A percentile compares a stretch with the other conserved stretches of the same genome.
Evolutionary conservation across 37 sponge, comb jelly and placozoan genomes (phyloP).

Genomic region (Diacarnus erythraeanus): DNA sequence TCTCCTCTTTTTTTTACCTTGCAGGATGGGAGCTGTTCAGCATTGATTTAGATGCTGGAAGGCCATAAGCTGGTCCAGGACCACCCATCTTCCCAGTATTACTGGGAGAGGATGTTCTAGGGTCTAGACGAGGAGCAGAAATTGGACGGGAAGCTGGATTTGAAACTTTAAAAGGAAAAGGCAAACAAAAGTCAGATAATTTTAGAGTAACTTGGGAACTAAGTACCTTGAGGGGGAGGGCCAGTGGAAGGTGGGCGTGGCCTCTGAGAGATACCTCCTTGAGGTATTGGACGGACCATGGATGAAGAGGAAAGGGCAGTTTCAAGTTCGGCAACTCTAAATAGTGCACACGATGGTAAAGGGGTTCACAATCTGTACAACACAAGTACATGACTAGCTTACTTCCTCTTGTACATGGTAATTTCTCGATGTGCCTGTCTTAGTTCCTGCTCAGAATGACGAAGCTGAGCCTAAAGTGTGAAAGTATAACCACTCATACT

Average conservation of each 20-base stretch:
- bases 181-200: background rate
- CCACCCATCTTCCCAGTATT: background rate
- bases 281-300: slow-evolving; percentile 20
- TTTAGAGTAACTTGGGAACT: background rate
- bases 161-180: background rate
- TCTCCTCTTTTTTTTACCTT: no score
- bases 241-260: slow-evolving; percentile 39
- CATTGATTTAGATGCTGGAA: no score
- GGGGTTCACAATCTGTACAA: background rate
- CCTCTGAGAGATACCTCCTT: background rate
- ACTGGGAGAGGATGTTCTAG: slow-evolving; percentile 2
- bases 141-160: background rate
- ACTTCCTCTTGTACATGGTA: slow-evolving; percentile 21
- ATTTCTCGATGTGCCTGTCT: slow-evolving; percentile 57
- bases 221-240: slow-evolving; percentile 7
- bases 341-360: background rate
- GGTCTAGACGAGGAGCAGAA: slow-evolving; percentile 23
- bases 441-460: slow-evolving; percentile 69
- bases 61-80: no score
- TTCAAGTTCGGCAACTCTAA: slow-evolving; percentile 7
- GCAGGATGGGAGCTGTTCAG: no score
- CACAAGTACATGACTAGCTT: background rate
- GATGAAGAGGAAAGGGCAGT: background rate
- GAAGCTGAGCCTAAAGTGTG: slow-evolving; percentile 43
- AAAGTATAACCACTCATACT: no score